Conservation (phyloP, 2,113 vertebrate species). For the Cololabis saira region DNA sequence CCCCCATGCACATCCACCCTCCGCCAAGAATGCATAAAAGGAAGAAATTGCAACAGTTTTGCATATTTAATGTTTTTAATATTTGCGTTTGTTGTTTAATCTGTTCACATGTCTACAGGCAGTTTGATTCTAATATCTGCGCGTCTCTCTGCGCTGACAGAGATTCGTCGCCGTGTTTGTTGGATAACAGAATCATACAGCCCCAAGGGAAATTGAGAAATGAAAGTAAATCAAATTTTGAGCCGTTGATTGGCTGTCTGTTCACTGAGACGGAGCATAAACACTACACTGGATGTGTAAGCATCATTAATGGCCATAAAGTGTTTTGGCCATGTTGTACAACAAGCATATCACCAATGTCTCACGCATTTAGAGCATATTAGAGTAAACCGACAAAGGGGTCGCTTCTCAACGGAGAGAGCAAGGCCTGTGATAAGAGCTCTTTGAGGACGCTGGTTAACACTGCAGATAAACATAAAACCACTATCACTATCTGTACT, state of each 20-base stretch:
- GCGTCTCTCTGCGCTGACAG: constrained; percentile 35
- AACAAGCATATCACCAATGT: constrained; percentile 37
- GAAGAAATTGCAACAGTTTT: constrained; percentile 41
- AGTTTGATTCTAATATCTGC: constrained; percentile 42
- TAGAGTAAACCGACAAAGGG: constrained; percentile 23
- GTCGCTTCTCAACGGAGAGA: background rate
- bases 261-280: constrained; percentile 64
- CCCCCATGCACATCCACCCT: background rate
- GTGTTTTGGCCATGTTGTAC: constrained; percentile 62
- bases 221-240: constrained; percentile 76
- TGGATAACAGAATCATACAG: constrained; percentile 67
- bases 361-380: constrained; percentile 48
- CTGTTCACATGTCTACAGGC: constrained; percentile 46
- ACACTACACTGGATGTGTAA: constrained; percentile 70
- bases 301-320: constrained; percentile 70
- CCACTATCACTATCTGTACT: too few relatives aligned
- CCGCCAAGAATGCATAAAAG: constrained; percentile 14
- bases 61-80: constrained; percentile 20
- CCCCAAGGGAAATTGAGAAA: constrained; percentile 72
- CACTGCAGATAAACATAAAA: too few relatives aligned
- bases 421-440: constrained; percentile 3
- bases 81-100: constrained; percentile 16
- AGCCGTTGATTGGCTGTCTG: constrained; percentile 66
- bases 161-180: constrained; percentile 46
- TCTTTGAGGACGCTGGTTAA: too few relatives aligned